Percentiles rank a stretch among this genome's conserved stretches.
These are phyloP conservation scores for Anseranas semipalmata DNA, from an alignment of 2,113 vertebrate genomes.

Conservation along the genomic window DNA sequence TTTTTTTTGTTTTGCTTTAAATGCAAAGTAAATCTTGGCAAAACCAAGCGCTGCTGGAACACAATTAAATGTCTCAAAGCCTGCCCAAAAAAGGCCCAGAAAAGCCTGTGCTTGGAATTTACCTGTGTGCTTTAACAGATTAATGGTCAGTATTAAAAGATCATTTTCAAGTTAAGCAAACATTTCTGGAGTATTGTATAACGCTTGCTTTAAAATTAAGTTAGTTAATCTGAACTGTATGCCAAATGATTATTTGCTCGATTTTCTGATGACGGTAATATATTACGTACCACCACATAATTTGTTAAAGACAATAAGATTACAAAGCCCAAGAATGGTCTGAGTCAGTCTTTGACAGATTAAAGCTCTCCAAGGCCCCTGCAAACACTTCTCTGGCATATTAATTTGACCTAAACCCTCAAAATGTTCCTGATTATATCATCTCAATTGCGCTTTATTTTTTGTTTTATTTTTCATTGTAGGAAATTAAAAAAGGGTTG, in stretches of 20 bases:
- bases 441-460: conserved; percentile 46
- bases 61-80: neutral
- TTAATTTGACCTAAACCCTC: conserved; percentile 60
- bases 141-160: neutral
- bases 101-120: neutral
- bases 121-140: conserved; percentile 7
- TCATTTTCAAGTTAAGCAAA: conserved; percentile 49
- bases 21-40: neutral
- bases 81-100: neutral
- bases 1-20: neutral
- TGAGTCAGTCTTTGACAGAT: conserved; percentile 53
- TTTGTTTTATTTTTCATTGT: conserved; percentile 65
- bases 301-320: conserved; percentile 43
- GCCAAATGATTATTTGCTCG: conserved; percentile 16
- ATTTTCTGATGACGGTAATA: conserved; percentile 1
- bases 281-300: neutral
- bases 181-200: neutral
- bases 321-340: conserved; percentile 24
- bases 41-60: accelerated
- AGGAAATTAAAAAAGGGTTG: conserved; percentile 64
- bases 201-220: conserved; percentile 33
- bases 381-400: conserved; percentile 36
- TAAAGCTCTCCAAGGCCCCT: conserved; percentile 46
- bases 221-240: conserved; percentile 2
- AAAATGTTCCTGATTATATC: conserved; percentile 74